phyloP scores from a whole-genome alignment of 2,888 invertebrate genomes.

The Drosophila fulvimacula region DNA sequence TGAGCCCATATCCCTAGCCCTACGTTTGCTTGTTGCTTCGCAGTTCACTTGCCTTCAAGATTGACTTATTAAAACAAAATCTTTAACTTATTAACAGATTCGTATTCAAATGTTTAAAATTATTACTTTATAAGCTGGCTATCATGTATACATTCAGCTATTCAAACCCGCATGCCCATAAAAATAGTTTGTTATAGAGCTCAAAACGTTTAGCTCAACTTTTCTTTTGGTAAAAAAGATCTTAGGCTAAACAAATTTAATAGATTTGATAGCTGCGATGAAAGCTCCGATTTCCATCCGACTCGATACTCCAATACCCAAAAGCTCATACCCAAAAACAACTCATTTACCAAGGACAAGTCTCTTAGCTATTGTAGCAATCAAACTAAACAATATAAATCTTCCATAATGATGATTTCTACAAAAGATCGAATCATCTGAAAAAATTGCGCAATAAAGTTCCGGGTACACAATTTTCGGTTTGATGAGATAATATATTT shows the following conservation, averaged over 20 bases:
- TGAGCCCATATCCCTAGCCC: no score
- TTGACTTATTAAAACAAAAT: background rate
- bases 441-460: conserved; percentile 3
- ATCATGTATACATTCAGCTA: background rate
- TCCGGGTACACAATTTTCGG: conserved; percentile 9
- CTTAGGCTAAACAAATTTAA: background rate
- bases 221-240: background rate
- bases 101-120: background rate
- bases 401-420: conserved; percentile 3
- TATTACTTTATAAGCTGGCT: background rate
- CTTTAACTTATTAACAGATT: background rate
- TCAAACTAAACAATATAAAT: conserved; percentile 1
- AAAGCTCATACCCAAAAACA: background rate
- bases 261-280: background rate
- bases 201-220: background rate
- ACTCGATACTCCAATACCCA: background rate
- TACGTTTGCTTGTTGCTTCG: background rate
- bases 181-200: background rate
- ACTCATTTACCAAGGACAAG: conserved; percentile 1
- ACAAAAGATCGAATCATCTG: conserved; percentile 2
- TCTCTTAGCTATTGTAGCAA: background rate
- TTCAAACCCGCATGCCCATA: background rate
- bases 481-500: background rate
- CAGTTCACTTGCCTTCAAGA: background rate
- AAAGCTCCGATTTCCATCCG: background rate